Conservation (phyloP, 2,888 invertebrate genomes). For the Patella ulyssiponensis region DNA sequence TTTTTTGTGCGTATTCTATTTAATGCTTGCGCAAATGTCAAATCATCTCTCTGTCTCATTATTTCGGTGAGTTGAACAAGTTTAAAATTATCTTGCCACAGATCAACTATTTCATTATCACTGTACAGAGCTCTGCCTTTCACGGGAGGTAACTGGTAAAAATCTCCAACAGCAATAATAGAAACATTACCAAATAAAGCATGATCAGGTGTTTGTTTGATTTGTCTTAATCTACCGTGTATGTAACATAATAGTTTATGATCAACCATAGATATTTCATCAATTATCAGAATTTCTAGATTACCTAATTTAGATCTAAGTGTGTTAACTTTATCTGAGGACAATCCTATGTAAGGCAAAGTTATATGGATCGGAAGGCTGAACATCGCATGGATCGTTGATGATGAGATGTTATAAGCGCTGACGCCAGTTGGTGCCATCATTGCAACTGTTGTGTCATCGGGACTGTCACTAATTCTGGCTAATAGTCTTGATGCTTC, state of each 20-base stretch:
- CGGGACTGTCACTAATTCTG: neutral
- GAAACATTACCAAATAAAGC: conserved; percentile 17
- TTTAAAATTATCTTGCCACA: conserved; percentile 33
- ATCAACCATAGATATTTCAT: conserved; percentile 27
- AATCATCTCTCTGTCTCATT: conserved; percentile 31
- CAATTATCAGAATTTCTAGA: conserved; percentile 24
- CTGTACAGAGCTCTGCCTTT: conserved; percentile 16
- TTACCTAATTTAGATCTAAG: conserved; percentile 17
- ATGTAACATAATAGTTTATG: conserved; percentile 18
- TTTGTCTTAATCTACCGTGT: conserved; percentile 23
- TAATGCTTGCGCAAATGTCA: conserved; percentile 23
- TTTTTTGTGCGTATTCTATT: conserved; percentile 27
- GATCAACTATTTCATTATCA: conserved; percentile 1
- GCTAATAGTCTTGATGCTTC: conserved; percentile 20
- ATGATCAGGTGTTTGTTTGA: conserved; percentile 15
- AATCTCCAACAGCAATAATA: conserved; percentile 15
- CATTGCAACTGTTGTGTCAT: conserved; percentile 20
- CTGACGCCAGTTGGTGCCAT: neutral
- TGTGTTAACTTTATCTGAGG: neutral
- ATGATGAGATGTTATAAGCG: conserved; percentile 17
- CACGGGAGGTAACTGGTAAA: conserved; percentile 31
- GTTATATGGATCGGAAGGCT: neutral
- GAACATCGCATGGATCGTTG: neutral
- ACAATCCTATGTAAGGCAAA: neutral
- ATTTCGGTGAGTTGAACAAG: conserved; percentile 28